A percentile compares a stretch with the other conserved stretches of the same genome.
Conservation (phyloP, 1,140 invertebrate genomes). For the Drosophila nebulosa region DNA sequence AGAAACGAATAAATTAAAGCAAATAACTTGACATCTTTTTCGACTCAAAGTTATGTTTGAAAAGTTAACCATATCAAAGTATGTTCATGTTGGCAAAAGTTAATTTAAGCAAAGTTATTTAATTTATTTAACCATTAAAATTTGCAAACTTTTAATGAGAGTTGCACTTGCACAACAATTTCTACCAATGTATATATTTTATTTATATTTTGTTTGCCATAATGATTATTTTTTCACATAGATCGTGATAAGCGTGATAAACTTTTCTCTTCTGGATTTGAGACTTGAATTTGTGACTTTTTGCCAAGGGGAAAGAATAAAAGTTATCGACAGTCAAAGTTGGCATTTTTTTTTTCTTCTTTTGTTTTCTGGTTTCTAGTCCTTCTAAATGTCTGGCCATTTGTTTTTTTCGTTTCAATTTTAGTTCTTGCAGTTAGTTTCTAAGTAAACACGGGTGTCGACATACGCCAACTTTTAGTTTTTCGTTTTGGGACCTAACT, state of each 20-base stretch:
- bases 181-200: slow-evolving; percentile 25
- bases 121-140: slow-evolving; percentile 2
- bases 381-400: slow-evolving; percentile 21
- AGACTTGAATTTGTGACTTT: slow-evolving; percentile 26
- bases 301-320: neutral
- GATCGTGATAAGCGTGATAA: slow-evolving; percentile 43
- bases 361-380: neutral
- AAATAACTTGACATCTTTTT: too few species aligned
- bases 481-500: neutral
- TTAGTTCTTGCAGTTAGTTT: slow-evolving; percentile 46
- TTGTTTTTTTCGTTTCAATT: slow-evolving; percentile 56
- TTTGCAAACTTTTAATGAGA: slow-evolving; percentile 19
- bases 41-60: too few species aligned
- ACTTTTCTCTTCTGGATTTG: slow-evolving; percentile 16
- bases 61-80: neutral
- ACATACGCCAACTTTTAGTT: slow-evolving; percentile 38
- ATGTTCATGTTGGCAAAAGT: neutral
- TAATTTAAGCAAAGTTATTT: neutral
- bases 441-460: slow-evolving; percentile 46
- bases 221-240: slow-evolving; percentile 20
- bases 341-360: neutral
- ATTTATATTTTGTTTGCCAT: slow-evolving; percentile 18
- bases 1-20: too few species aligned
- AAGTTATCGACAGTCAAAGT: slow-evolving; percentile 19
- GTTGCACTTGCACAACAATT: neutral